These are phyloP conservation scores for Hippocampus mohnikei DNA, from an alignment of 2,113 vertebrate species.

Conservation along the genomic window DNA sequence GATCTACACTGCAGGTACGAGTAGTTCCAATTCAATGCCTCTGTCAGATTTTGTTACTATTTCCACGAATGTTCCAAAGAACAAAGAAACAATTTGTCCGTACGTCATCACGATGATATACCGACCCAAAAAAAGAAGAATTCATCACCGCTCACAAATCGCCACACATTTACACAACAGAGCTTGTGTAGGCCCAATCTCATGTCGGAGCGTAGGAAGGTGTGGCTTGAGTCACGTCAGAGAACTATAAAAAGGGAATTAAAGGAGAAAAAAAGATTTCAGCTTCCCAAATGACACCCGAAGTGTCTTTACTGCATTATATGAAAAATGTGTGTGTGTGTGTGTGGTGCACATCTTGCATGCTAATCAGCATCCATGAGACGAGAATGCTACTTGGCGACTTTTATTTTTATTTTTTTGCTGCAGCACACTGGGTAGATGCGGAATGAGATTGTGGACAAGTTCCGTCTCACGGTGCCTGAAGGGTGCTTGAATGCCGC, in stretches of 20 bases:
- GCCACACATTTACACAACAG: constrained; percentile 12
- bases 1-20: not conserved
- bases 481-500: not conserved
- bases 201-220: constrained; percentile 30
- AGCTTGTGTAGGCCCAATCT: constrained; percentile 25
- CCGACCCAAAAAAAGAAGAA: not conserved
- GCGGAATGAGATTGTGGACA: not conserved
- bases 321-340: not conserved
- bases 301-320: not conserved
- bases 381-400: not conserved
- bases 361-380: not conserved
- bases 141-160: not conserved
- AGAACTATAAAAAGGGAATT: constrained; percentile 1
- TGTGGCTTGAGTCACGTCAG: constrained; percentile 16
- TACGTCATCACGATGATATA: not conserved
- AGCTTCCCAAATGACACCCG: constrained; percentile 7
- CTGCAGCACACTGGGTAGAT: not conserved
- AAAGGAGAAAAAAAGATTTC: not conserved
- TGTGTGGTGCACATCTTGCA: not conserved
- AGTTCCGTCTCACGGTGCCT: not conserved
- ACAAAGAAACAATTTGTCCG: not conserved
- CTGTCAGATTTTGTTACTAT: not conserved
- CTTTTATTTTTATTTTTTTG: not conserved
- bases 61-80: not conserved
- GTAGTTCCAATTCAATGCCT: not conserved